Percentiles rank a stretch among this genome's conserved stretches.
phyloP scores from a whole-genome alignment of 2,113 vertebrate species.

The Bothrops jararaca region DNA sequence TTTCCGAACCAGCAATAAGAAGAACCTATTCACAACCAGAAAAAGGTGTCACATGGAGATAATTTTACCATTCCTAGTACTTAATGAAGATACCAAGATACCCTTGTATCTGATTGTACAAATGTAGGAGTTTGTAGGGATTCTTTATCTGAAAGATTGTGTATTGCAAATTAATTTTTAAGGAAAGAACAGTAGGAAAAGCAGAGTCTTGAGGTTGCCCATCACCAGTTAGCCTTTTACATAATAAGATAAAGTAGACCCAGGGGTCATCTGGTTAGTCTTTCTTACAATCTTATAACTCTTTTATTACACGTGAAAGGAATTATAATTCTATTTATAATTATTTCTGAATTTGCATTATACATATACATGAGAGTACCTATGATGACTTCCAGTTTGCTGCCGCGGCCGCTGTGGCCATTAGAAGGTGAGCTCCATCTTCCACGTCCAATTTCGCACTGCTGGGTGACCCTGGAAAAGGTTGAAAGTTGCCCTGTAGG shows the following conservation, averaged over 20 bases:
- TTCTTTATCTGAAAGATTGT: neutral
- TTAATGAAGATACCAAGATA: neutral
- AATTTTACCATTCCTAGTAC: neutral
- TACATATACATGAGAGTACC: neutral
- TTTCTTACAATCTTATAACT: neutral
- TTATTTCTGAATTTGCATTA: neutral
- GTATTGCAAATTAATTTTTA: too few species aligned
- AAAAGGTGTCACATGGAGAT: neutral
- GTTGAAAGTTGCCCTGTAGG: too few species aligned
- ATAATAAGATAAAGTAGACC: neutral
- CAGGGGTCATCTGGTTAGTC: neutral
- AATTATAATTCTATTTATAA: neutral
- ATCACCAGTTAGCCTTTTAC: neutral
- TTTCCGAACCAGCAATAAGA: neutral
- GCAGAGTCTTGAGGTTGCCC: neutral
- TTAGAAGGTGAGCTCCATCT: too few species aligned
- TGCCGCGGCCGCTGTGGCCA: accelerated
- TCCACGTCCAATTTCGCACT: too few species aligned
- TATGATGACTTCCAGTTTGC: neutral
- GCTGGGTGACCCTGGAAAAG: too few species aligned
- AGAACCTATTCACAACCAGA: neutral
- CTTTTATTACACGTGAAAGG: neutral
- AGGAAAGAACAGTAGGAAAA: neutral
- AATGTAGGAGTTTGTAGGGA: neutral
- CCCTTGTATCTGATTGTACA: neutral